Percentiles rank a stretch among this genome's conserved stretches.
Conservation (phyloP, 53 echinoderm and acorn worm genomes). For the Henricia sp. region DNA sequence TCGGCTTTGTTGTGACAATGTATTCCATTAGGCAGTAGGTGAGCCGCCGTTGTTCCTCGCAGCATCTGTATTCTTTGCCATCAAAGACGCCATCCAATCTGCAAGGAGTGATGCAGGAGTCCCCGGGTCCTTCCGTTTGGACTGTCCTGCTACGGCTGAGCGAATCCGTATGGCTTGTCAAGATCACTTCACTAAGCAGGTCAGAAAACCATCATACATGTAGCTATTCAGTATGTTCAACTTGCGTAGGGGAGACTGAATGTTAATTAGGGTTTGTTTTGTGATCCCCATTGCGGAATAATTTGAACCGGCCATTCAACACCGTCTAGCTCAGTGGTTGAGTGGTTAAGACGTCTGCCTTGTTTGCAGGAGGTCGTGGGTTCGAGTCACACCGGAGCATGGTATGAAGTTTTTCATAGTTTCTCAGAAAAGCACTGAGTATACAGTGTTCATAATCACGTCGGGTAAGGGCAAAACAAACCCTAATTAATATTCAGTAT, state of each 20-base stretch:
- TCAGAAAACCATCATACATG: background rate
- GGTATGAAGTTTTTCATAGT: too few species aligned
- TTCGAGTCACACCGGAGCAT: too few species aligned
- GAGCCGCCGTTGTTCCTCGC: slow-evolving; percentile 86
- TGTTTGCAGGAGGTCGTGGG: too few species aligned
- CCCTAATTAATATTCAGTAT: too few species aligned
- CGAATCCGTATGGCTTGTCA: slow-evolving; percentile 87
- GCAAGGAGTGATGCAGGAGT: slow-evolving; percentile 84
- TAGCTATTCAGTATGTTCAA: background rate
- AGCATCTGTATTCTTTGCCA: slow-evolving; percentile 87
- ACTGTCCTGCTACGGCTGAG: slow-evolving; percentile 89
- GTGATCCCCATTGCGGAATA: background rate
- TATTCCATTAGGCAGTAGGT: slow-evolving; percentile 71
- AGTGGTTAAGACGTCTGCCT: too few species aligned
- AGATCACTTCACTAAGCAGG: slow-evolving; percentile 82
- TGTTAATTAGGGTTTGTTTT: background rate
- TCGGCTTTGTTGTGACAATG: background rate
- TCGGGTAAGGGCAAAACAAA: too few species aligned
- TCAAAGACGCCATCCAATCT: slow-evolving; percentile 83
- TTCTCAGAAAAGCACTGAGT: too few species aligned
- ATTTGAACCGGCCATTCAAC: too few species aligned
- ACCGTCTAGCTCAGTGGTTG: too few species aligned
- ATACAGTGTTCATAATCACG: too few species aligned
- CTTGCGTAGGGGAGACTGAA: background rate
- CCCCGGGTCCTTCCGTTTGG: slow-evolving; percentile 66